Evolutionary conservation across 2,797 vertebrate genomes (phyloP).

Genomic region (Acipenser ruthenus): DNA sequence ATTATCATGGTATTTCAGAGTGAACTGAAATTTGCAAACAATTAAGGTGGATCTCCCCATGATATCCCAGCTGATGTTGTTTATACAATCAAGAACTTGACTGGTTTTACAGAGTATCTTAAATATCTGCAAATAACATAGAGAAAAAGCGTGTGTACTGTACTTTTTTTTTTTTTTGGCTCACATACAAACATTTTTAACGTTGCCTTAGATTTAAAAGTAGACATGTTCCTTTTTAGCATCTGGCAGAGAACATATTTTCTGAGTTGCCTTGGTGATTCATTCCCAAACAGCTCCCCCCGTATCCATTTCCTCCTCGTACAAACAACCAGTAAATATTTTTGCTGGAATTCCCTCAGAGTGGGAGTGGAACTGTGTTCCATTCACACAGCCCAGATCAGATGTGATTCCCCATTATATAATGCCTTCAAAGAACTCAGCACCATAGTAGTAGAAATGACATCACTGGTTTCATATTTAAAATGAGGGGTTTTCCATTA

Average conservation of each 20-base stretch:
- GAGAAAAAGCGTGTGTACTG: too few relatives aligned
- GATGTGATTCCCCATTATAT: conserved; percentile 15
- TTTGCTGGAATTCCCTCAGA: conserved; percentile 56
- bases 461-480: conserved; percentile 34
- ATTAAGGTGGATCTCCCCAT: too few relatives aligned
- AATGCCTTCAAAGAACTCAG: too few relatives aligned
- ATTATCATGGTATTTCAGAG: too few relatives aligned
- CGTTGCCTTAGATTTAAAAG: conserved; percentile 47
- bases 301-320: conserved; percentile 35
- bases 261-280: conserved; percentile 63
- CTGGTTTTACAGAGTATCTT: too few relatives aligned
- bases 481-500: conserved; percentile 39
- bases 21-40: too few relatives aligned
- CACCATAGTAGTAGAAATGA: conserved; percentile 25
- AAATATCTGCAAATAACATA: too few relatives aligned
- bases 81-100: too few relatives aligned
- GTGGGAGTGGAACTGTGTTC: conserved; percentile 27
- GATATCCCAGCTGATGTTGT: too few relatives aligned
- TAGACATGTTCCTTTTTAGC: conserved; percentile 43
- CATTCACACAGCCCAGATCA: conserved; percentile 36
- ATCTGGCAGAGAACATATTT: conserved; percentile 34
- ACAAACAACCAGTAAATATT: conserved; percentile 49
- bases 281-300: conserved; percentile 42
- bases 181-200: conserved; percentile 35
- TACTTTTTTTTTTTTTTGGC: too few relatives aligned